phyloP scores from a whole-genome alignment of 2,888 invertebrate species.

The Halictus quadricinctus region DNA sequence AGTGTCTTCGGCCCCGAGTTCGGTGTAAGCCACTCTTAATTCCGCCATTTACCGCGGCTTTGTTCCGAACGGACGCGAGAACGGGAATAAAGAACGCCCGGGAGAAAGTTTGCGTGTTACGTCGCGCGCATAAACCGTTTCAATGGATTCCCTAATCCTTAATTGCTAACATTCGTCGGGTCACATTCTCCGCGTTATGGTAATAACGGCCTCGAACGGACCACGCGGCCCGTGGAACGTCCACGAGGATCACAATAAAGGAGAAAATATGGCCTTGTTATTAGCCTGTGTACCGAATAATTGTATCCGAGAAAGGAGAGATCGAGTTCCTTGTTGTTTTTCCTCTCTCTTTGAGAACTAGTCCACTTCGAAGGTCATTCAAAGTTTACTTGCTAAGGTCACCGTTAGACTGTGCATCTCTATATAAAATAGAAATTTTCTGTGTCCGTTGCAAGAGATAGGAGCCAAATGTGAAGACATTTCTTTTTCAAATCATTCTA shows the following conservation, averaged over 20 bases:
- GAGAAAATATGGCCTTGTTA: neutral
- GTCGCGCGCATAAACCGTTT: slow-evolving; percentile 16
- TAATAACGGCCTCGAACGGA: slow-evolving; percentile 3
- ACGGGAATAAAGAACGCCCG: slow-evolving; percentile 13
- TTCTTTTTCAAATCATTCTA: no score
- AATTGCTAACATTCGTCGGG: slow-evolving; percentile 29
- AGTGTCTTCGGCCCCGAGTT: neutral
- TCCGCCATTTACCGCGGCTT: slow-evolving; percentile 16
- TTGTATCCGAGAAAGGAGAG: neutral
- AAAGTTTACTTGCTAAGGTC: neutral
- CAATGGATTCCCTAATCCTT: slow-evolving; percentile 40
- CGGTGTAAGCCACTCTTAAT: slow-evolving; percentile 20
- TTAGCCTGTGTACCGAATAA: neutral
- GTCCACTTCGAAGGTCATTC: neutral
- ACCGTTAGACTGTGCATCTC: no score
- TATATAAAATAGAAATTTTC: neutral
- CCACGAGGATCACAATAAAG: neutral
- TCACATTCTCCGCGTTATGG: neutral
- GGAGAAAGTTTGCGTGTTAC: slow-evolving; percentile 27
- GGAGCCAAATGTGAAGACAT: no score
- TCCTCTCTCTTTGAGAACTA: neutral
- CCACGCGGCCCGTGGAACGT: neutral
- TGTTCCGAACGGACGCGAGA: slow-evolving; percentile 21
- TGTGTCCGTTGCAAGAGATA: no score
- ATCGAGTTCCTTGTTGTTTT: neutral